phyloP scores from a whole-genome alignment of 2,113 vertebrate genomes.

The Psettodes erumei region DNA sequence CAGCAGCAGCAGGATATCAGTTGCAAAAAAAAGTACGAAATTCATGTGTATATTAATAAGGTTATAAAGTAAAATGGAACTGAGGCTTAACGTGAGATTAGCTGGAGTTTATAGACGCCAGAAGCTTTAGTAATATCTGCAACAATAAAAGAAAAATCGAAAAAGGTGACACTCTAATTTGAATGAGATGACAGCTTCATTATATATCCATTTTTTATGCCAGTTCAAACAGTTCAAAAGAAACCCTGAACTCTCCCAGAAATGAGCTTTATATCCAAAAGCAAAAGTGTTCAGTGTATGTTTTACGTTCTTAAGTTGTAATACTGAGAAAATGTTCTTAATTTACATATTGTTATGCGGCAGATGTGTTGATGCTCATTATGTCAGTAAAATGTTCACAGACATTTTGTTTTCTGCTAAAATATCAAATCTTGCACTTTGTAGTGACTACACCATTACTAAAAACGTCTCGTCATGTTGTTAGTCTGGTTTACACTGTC shows the following conservation, averaged over 20 bases:
- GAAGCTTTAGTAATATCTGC: neutral
- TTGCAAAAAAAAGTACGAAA: slow-evolving; percentile 5
- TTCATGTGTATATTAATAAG: neutral
- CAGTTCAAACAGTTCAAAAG: neutral
- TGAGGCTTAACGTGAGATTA: slow-evolving; percentile 2
- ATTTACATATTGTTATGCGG: neutral
- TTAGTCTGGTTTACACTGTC: no score
- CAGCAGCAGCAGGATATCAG: neutral
- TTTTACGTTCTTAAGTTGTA: neutral
- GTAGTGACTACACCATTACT: no score
- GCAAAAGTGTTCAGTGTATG: neutral
- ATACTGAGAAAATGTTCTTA: neutral
- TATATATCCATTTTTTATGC: neutral
- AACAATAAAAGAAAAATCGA: neutral
- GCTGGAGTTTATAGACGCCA: neutral
- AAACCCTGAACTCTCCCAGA: neutral
- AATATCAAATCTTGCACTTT: no score
- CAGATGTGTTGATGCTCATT: neutral
- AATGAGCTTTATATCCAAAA: neutral
- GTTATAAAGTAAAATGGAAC: neutral
- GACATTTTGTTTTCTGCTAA: no score
- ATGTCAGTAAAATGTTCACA: neutral
- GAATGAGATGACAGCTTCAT: neutral
- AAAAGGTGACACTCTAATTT: neutral
- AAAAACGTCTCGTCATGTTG: no score